Conservation (phyloP, 1,140 invertebrate species). For the Chironomus tepperi region DNA sequence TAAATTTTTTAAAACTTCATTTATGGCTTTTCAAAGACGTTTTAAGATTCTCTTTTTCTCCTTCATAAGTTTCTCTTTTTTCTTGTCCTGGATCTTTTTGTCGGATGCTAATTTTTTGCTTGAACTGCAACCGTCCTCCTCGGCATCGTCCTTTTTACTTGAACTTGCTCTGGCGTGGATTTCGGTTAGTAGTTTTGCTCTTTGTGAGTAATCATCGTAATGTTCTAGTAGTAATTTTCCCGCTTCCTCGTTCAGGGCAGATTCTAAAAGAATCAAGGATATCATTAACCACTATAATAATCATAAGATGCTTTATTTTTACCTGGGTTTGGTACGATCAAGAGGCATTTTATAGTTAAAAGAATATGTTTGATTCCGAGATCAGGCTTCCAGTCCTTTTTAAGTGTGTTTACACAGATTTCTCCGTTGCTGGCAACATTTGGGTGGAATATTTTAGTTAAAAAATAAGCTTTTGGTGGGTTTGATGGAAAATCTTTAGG, state of each 20-base stretch:
- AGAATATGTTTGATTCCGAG: constrained; percentile 94
- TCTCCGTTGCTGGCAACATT: constrained; percentile 92
- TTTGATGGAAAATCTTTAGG: constrained; percentile 88
- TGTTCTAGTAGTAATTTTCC: constrained; percentile 83
- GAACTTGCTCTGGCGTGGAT: constrained; percentile 66
- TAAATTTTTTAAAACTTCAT: background rate
- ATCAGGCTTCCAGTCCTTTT: constrained; percentile 95
- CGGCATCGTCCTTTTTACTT: constrained; percentile 32
- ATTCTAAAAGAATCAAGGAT: constrained; percentile 47
- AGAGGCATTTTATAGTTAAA: constrained; percentile 83
- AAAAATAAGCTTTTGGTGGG: constrained; percentile 90
- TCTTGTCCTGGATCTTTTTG: constrained; percentile 68
- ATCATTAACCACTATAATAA: background rate
- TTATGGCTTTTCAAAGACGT: constrained; percentile 60
- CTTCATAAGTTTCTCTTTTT: constrained; percentile 63
- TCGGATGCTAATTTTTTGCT: constrained; percentile 76
- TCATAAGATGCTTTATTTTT: background rate
- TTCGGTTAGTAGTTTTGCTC: constrained; percentile 91
- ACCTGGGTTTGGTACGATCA: constrained; percentile 82
- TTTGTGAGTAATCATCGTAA: constrained; percentile 82
- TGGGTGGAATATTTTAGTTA: constrained; percentile 96
- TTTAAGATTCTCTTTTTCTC: constrained; percentile 82
- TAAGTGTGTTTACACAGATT: constrained; percentile 95
- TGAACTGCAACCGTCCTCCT: constrained; percentile 52
- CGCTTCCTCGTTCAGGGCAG: constrained; percentile 88